These are phyloP conservation scores for Clitarchus hookeri DNA, from an alignment of 2,888 invertebrate species.

Conservation along the genomic window DNA sequence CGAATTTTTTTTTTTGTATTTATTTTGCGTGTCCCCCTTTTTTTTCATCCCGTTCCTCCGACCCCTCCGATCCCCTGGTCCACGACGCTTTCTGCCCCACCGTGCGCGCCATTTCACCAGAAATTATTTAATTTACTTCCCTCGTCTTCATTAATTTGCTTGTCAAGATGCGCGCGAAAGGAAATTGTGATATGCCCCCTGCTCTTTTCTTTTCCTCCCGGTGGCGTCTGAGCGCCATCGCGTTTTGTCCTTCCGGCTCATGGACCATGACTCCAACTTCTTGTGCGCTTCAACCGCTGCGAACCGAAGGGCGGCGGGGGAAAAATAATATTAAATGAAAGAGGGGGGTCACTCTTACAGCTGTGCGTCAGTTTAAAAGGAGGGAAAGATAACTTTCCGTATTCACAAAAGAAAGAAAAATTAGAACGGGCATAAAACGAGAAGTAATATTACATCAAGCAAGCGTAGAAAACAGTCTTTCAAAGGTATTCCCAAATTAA, in stretches of 20 bases:
- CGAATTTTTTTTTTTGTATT: not conserved
- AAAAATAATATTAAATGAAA: not conserved
- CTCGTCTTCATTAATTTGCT: conserved; percentile 14
- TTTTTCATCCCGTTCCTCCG: not conserved
- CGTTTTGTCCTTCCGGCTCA: not conserved
- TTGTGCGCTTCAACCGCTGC: not conserved
- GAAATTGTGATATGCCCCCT: not conserved
- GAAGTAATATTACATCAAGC: too few relatives aligned
- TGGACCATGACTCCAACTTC: not conserved
- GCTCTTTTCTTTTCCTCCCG: not conserved
- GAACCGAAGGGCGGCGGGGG: not conserved
- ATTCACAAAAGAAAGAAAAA: not conserved
- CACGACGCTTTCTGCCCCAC: not conserved
- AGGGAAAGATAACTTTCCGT: not conserved
- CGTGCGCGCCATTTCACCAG: not conserved
- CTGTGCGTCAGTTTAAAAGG: not conserved
- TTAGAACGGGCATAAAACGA: too few relatives aligned
- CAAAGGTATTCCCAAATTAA: too few relatives aligned
- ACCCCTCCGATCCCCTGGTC: not conserved
- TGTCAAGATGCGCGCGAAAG: conserved; percentile 3
- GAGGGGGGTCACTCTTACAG: not conserved
- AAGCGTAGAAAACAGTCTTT: too few relatives aligned
- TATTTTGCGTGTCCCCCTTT: not conserved
- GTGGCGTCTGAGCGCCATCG: not conserved
- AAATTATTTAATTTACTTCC: conserved; percentile 1